A percentile compares a stretch with the other conserved stretches of the same genome.
phyloP scores from a whole-genome alignment of 1,140 invertebrate species.

The Potamilus streckersoni region DNA sequence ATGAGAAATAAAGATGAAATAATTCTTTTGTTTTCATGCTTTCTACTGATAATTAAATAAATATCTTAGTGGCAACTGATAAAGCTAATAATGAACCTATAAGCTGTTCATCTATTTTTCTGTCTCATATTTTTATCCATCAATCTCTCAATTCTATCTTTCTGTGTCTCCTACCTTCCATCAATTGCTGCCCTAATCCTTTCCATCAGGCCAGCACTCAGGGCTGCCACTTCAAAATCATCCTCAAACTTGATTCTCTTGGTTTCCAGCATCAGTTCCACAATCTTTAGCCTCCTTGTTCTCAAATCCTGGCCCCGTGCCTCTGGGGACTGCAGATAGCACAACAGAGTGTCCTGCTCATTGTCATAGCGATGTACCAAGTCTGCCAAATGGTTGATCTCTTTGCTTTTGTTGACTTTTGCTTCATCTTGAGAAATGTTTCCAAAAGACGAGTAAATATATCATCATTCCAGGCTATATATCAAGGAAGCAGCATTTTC shows the following conservation, averaged over 20 bases:
- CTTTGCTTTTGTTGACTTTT: slow-evolving; percentile 17
- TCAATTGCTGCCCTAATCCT: slow-evolving; percentile 37
- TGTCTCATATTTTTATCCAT: too few species aligned
- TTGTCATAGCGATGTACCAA: slow-evolving; percentile 50
- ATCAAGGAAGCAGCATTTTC: too few species aligned
- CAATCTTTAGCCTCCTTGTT: slow-evolving; percentile 40
- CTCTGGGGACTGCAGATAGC: slow-evolving; percentile 46
- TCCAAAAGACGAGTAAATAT: too few species aligned
- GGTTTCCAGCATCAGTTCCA: slow-evolving; percentile 50
- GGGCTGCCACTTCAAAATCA: slow-evolving; percentile 50
- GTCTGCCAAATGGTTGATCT: slow-evolving; percentile 55
- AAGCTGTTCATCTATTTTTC: too few species aligned
- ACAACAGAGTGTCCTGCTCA: slow-evolving; percentile 54
- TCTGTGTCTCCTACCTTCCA: slow-evolving; percentile 34
- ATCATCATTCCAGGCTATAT: too few species aligned
- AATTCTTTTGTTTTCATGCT: too few species aligned
- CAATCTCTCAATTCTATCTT: too few species aligned
- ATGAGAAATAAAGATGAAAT: neutral
- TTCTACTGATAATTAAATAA: too few species aligned
- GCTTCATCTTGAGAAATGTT: slow-evolving; percentile 36
- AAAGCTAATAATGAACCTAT: too few species aligned
- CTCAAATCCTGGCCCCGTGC: slow-evolving; percentile 33
- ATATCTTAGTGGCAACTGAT: too few species aligned
- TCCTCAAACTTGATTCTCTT: slow-evolving; percentile 41
- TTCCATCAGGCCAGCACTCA: slow-evolving; percentile 51